A percentile compares a stretch with the other conserved stretches of the same genome.
Evolutionary conservation across 2,113 vertebrate genomes (phyloP).

Genomic region (Ciconia stormi): DNA sequence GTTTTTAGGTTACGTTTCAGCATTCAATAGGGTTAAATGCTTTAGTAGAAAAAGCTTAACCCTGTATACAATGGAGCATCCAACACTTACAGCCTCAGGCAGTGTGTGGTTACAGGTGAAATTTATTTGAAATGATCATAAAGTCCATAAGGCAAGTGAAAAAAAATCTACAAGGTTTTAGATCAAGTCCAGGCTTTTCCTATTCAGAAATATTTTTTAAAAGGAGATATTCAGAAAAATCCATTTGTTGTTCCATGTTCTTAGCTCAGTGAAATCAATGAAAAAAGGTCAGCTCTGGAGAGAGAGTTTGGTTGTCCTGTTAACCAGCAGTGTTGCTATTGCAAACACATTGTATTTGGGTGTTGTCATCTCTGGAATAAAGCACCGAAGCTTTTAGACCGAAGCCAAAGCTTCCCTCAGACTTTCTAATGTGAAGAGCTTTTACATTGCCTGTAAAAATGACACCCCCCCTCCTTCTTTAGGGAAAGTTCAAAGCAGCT

Average conservation of each 20-base stretch:
- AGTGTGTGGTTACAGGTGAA: not conserved
- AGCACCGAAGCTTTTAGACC: not conserved
- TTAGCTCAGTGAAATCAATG: not conserved
- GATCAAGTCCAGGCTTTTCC: not conserved
- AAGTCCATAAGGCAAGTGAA: not conserved
- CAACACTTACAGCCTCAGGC: not conserved
- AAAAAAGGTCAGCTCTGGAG: not conserved
- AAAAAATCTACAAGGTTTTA: not conserved
- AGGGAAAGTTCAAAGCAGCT: not conserved
- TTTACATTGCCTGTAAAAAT: not conserved
- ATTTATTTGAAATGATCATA: not conserved
- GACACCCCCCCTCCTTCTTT: not conserved
- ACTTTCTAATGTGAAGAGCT: not conserved
- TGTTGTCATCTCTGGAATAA: slow-evolving; percentile 59
- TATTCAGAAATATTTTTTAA: not conserved
- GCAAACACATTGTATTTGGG: slow-evolving; percentile 53
- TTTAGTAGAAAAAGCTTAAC: not conserved
- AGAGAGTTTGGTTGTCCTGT: not conserved
- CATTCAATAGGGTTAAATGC: not conserved
- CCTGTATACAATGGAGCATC: not conserved
- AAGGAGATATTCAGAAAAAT: not conserved
- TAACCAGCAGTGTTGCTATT: slow-evolving; percentile 25
- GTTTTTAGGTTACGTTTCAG: not conserved
- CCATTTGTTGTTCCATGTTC: not conserved
- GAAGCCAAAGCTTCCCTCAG: slow-evolving; percentile 22